Evolutionary conservation across 2,888 invertebrate species (phyloP).

Genomic region (Andrena camellia): DNA sequence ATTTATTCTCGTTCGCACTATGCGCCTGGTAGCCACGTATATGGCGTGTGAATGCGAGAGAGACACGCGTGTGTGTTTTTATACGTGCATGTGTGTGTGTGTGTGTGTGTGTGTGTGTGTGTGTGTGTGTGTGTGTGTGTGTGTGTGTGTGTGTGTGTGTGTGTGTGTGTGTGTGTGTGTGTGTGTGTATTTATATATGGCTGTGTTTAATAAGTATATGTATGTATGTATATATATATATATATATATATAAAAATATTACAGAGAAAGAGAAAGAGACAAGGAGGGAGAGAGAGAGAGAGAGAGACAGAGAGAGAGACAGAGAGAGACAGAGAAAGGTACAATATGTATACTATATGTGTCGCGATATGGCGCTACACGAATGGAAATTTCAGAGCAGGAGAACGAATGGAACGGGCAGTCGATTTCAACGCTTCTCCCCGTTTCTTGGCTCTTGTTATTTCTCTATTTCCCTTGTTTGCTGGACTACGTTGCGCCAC

Average conservation of each 20-base stretch:
- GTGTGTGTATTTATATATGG: too few relatives aligned
- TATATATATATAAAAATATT: constrained; percentile 48
- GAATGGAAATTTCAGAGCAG: constrained; percentile 52
- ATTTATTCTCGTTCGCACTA: constrained; percentile 50
- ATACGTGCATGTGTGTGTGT: too few relatives aligned
- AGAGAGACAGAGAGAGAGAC: constrained; percentile 12
- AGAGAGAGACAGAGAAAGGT: constrained; percentile 41
- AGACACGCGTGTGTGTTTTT: constrained; percentile 45
- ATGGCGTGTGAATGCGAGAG: constrained; percentile 41
- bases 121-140: too few relatives aligned
- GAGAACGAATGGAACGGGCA: constrained; percentile 44
- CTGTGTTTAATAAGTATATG: too few relatives aligned
- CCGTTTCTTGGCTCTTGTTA: constrained; percentile 36
- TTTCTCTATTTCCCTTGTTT: background rate
- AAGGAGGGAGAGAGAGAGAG: constrained; percentile 28
- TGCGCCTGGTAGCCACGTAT: constrained; percentile 56
- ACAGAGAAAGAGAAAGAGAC: constrained; percentile 31
- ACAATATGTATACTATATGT: constrained; percentile 49
- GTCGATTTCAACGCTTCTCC: constrained; percentile 48
- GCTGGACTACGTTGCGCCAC: background rate
- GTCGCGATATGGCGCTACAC: constrained; percentile 61
- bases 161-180: too few relatives aligned
- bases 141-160: too few relatives aligned
- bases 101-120: too few relatives aligned
- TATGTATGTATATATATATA: constrained; percentile 26